Conservation (phyloP, 2,888 invertebrate species). For the Chrysolina haemoptera region DNA sequence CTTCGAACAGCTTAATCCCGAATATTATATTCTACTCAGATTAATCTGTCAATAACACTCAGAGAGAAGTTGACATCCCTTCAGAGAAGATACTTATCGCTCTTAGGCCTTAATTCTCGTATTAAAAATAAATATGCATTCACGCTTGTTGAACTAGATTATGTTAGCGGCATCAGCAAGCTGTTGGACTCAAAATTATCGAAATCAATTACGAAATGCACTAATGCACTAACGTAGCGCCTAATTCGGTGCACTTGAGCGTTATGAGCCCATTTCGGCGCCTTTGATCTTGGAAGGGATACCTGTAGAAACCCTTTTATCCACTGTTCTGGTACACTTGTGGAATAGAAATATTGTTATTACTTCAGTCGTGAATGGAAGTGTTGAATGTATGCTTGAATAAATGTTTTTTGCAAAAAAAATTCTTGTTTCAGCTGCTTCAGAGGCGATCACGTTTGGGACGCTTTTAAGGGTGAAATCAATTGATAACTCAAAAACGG, state of each 20-base stretch:
- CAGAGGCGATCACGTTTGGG: too few species aligned
- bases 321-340: constrained; percentile 5
- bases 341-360: neutral
- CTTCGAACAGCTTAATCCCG: constrained; percentile 25
- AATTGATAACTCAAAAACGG: too few species aligned
- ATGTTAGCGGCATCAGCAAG: constrained; percentile 32
- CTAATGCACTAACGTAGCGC: constrained; percentile 41
- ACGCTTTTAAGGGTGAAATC: too few species aligned
- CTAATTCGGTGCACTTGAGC: constrained; percentile 41
- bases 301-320: constrained; percentile 4
- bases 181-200: constrained; percentile 35
- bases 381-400: too few species aligned
- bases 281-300: constrained; percentile 45
- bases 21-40: constrained; percentile 34
- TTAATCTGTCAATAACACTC: constrained; percentile 44
- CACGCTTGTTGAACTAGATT: constrained; percentile 35
- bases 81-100: constrained; percentile 39
- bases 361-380: neutral
- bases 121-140: constrained; percentile 40
- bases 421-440: too few species aligned
- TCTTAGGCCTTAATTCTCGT: constrained; percentile 30
- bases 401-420: too few species aligned
- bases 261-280: constrained; percentile 47
- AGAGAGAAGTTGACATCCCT: constrained; percentile 33
- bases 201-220: constrained; percentile 39